Percentiles rank a stretch among this genome's conserved stretches.
phyloP scores from a whole-genome alignment of 2,113 vertebrate species.

The Gasterosteus aculeatus region DNA sequence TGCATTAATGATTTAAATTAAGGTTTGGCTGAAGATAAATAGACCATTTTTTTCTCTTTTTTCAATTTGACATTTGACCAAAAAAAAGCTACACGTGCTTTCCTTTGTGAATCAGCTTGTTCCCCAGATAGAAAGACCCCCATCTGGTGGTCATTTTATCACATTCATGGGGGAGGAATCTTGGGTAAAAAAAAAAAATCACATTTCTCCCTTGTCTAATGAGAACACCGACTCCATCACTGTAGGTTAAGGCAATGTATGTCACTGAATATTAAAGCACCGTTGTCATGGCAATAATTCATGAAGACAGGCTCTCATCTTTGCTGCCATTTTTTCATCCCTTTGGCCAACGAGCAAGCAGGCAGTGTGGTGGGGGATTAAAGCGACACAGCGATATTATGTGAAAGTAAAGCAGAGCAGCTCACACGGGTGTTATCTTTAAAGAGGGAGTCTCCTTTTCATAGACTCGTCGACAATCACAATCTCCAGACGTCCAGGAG shows the following conservation, averaged over 20 bases:
- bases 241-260: slow-evolving; percentile 27
- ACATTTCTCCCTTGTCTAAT: slow-evolving; percentile 10
- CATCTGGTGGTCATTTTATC: slow-evolving; percentile 59
- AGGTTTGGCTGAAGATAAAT: no score
- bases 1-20: no score
- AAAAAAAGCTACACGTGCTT: no score
- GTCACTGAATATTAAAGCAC: slow-evolving; percentile 22
- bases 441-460: slow-evolving; percentile 59
- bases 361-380: slow-evolving; percentile 55
- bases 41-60: no score
- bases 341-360: slow-evolving; percentile 31
- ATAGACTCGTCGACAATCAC: slow-evolving; percentile 43
- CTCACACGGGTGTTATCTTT: slow-evolving; percentile 66
- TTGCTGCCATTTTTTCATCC: slow-evolving; percentile 38
- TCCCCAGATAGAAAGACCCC: slow-evolving; percentile 34
- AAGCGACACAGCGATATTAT: slow-evolving; percentile 70
- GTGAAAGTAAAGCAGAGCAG: slow-evolving; percentile 72
- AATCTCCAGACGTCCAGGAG: slow-evolving; percentile 38
- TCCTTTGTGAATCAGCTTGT: background rate
- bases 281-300: slow-evolving; percentile 49
- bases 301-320: slow-evolving; percentile 18
- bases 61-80: no score
- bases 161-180: slow-evolving; percentile 12
- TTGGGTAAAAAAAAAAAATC: background rate
- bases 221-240: slow-evolving; percentile 34